Conservation (phyloP, 2,888 invertebrate genomes). For the Tetragonisca angustula region DNA sequence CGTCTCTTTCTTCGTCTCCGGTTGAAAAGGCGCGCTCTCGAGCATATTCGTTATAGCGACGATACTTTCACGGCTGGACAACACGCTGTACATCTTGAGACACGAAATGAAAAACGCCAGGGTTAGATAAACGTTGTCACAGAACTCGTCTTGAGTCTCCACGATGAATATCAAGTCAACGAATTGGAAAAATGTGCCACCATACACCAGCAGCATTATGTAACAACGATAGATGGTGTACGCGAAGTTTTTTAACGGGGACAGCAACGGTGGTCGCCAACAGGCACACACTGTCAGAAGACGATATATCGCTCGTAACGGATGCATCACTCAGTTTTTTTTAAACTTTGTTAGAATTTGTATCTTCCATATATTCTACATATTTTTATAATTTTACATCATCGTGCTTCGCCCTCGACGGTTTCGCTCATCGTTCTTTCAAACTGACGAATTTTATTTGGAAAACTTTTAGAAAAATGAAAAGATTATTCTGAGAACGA, state of each 20-base stretch:
- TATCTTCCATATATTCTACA: neutral
- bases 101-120: constrained; percentile 50
- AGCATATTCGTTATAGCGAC: constrained; percentile 26
- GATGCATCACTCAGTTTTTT: constrained; percentile 22
- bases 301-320: constrained; percentile 36
- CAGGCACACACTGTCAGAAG: constrained; percentile 53
- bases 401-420: too few species aligned
- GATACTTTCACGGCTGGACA: constrained; percentile 40
- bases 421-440: neutral
- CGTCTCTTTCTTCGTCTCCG: constrained; percentile 25
- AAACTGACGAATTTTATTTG: neutral
- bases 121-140: constrained; percentile 63
- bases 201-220: constrained; percentile 36
- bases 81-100: constrained; percentile 58
- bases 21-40: constrained; percentile 29
- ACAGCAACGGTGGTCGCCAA: constrained; percentile 59
- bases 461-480: too few species aligned
- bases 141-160: constrained; percentile 52
- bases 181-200: constrained; percentile 46
- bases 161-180: constrained; percentile 58
- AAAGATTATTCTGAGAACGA: neutral
- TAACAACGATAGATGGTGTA: constrained; percentile 54
- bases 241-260: constrained; percentile 42
- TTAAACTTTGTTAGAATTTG: neutral
- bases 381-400: neutral